Conservation (phyloP, 2,888 invertebrate species). For the Carabus problematicus region DNA sequence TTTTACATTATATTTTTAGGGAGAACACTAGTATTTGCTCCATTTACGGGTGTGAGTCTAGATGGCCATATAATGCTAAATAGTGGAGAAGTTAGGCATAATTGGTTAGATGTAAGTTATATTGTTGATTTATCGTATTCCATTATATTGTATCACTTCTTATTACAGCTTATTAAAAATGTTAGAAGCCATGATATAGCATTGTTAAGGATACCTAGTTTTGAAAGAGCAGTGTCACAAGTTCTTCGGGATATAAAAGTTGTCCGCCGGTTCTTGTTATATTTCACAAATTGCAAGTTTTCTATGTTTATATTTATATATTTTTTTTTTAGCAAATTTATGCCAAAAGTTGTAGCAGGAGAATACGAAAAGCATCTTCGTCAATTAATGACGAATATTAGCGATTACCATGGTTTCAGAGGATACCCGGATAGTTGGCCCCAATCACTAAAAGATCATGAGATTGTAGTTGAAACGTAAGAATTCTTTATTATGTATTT, state of each 20-base stretch:
- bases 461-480: slow-evolving; percentile 79
- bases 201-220: slow-evolving; percentile 77
- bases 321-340: slow-evolving; percentile 78
- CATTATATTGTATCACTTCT: slow-evolving; percentile 25
- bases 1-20: slow-evolving; percentile 59
- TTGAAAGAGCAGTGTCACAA: slow-evolving; percentile 84
- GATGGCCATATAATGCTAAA: slow-evolving; percentile 90
- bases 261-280: slow-evolving; percentile 73
- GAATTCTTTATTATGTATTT: slow-evolving; percentile 15
- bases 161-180: slow-evolving; percentile 79
- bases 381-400: slow-evolving; percentile 84
- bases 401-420: slow-evolving; percentile 72
- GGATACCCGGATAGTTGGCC: slow-evolving; percentile 79
- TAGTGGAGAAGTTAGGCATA: slow-evolving; percentile 90
- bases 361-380: slow-evolving; percentile 85
- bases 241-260: slow-evolving; percentile 85
- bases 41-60: slow-evolving; percentile 88
- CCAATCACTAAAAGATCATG: slow-evolving; percentile 72
- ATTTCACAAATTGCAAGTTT: too few species aligned
- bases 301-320: not conserved
- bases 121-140: not conserved
- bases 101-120: slow-evolving; percentile 88
- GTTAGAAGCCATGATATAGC: slow-evolving; percentile 77
- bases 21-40: slow-evolving; percentile 83
- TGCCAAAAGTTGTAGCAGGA: slow-evolving; percentile 87